Evolutionary conservation across 1,140 invertebrate species (phyloP).

Genomic region (Vanessa atalanta): DNA sequence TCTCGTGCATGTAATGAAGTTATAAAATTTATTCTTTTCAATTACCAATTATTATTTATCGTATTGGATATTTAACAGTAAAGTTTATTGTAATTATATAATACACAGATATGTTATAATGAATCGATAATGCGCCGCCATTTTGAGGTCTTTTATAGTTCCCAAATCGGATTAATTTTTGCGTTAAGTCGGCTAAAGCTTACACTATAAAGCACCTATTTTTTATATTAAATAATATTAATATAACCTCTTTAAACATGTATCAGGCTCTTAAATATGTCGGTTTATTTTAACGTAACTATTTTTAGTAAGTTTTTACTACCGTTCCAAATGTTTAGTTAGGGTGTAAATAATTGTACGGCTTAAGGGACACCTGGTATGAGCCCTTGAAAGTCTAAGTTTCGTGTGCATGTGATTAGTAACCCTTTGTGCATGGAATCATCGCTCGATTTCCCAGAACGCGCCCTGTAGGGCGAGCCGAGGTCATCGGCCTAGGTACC

Average conservation of each 20-base stretch:
- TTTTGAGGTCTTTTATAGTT: constrained; percentile 11
- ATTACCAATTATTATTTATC: constrained; percentile 24
- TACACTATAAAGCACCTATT: constrained; percentile 1
- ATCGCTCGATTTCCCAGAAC: constrained; percentile 46
- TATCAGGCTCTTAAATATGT: neutral
- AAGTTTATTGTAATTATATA: constrained; percentile 17
- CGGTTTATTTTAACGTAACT: constrained; percentile 3
- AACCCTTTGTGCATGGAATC: constrained; percentile 44
- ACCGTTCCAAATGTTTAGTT: constrained; percentile 7
- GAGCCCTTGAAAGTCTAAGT: constrained; percentile 40
- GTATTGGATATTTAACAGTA: constrained; percentile 17
- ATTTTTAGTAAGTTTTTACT: constrained; percentile 2
- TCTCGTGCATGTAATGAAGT: constrained; percentile 15
- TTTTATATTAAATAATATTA: neutral
- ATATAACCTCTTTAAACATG: neutral
- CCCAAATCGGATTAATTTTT: constrained; percentile 5
- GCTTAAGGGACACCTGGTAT: constrained; percentile 38
- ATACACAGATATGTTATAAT: constrained; percentile 3
- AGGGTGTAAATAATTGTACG: constrained; percentile 16
- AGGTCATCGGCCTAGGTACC: constrained; percentile 77
- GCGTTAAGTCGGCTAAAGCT: neutral
- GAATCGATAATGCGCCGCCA: constrained; percentile 10
- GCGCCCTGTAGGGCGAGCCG: constrained; percentile 44
- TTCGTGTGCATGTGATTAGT: constrained; percentile 46
- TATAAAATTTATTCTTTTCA: constrained; percentile 19